Conservation (phyloP, 2,113 vertebrate genomes). For the Nematolebias whitei region DNA sequence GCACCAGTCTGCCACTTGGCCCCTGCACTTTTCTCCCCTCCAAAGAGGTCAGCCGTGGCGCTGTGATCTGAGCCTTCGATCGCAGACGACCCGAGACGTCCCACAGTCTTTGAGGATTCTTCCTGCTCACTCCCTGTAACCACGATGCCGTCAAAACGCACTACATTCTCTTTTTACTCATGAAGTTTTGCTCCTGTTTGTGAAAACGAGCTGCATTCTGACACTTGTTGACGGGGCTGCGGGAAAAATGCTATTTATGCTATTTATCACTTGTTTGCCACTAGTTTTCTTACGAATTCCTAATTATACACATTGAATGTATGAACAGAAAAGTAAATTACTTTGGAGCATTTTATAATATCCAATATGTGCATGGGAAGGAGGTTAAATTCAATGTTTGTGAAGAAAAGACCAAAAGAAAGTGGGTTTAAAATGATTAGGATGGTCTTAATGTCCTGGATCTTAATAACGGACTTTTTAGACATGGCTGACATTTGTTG, state of each 20-base stretch:
- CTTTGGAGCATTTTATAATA: constrained; percentile 57
- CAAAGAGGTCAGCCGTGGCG: constrained; percentile 45
- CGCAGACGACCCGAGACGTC: constrained; percentile 41
- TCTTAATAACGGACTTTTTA: constrained; percentile 39
- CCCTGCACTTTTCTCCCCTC: constrained; percentile 63
- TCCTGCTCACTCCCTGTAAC: constrained; percentile 62
- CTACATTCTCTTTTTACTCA: constrained; percentile 57
- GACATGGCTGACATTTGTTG: constrained; percentile 35
- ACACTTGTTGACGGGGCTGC: constrained; percentile 37
- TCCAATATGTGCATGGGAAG: constrained; percentile 62
- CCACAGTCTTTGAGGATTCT: constrained; percentile 50
- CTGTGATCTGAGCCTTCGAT: constrained; percentile 39
- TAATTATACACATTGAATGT: constrained; percentile 76
- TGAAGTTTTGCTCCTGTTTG: constrained; percentile 51
- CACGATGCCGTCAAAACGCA: constrained; percentile 48
- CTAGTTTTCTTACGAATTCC: constrained; percentile 64
- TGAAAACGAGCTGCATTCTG: constrained; percentile 39
- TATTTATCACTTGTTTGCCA: constrained; percentile 74
- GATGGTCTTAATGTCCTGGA: constrained; percentile 22
- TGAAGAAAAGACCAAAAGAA: constrained; percentile 48
- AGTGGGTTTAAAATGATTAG: constrained; percentile 5
- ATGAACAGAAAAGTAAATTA: constrained; percentile 58
- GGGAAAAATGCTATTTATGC: constrained; percentile 64
- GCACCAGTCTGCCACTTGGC: constrained; percentile 46
- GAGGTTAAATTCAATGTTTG: constrained; percentile 41